phyloP scores from a whole-genome alignment of 2,888 invertebrate genomes.

The Neoitamus cyanurus region DNA sequence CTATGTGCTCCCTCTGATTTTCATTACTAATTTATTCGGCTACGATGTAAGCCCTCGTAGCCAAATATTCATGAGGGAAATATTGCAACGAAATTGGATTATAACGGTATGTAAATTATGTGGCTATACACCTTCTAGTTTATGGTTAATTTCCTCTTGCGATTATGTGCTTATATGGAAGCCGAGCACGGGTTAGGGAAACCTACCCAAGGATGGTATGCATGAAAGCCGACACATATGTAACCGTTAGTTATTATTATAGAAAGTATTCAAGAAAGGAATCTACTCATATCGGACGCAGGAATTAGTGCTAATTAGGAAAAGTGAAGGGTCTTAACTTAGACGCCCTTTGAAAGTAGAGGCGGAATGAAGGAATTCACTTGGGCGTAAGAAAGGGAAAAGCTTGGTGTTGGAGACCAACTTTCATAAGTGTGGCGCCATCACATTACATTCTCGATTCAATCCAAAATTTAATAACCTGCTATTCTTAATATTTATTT shows the following conservation, averaged over 20 bases:
- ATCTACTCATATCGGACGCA: neutral
- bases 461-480: too few relatives aligned
- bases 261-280: neutral
- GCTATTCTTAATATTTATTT: too few relatives aligned
- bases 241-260: neutral
- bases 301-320: neutral
- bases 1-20: neutral
- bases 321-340: neutral
- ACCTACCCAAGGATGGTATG: neutral
- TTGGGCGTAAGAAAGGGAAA: too few relatives aligned
- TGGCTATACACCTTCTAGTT: neutral
- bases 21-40: neutral
- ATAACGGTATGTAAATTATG: slow-evolving; percentile 5
- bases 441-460: too few relatives aligned
- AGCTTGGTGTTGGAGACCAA: too few relatives aligned
- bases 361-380: neutral
- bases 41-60: too few relatives aligned
- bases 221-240: neutral
- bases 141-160: neutral
- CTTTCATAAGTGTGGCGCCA: too few relatives aligned
- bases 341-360: neutral
- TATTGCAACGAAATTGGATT: slow-evolving; percentile 1
- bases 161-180: neutral
- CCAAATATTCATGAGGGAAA: neutral
- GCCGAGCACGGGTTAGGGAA: neutral